A percentile compares a stretch with the other conserved stretches of the same genome.
Evolutionary conservation across 2,888 invertebrate species (phyloP).

Genomic region (Caenorhabditis sp.): DNA sequence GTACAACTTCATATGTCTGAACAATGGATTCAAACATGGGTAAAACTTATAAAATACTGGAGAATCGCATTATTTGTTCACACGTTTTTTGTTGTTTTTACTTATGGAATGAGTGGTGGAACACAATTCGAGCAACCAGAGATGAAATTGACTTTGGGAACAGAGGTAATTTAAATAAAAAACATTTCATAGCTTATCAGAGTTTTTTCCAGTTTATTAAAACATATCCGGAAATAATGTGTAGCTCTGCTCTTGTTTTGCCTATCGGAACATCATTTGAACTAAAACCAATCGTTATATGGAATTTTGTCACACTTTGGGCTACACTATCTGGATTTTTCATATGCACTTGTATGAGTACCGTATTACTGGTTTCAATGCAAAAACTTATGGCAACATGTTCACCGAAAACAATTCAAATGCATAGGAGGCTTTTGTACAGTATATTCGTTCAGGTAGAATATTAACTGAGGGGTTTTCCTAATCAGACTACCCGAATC

Average conservation of each 20-base stretch:
- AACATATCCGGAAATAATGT: too few species aligned
- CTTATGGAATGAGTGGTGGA: constrained; percentile 6
- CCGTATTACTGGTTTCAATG: background rate
- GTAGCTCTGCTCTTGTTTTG: too few species aligned
- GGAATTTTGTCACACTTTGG: too few species aligned
- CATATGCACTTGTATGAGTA: too few species aligned
- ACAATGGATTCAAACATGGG: constrained; percentile 14
- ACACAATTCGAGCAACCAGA: constrained; percentile 27
- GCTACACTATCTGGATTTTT: too few species aligned
- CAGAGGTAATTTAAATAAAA: constrained; percentile 7
- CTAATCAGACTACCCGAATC: too few species aligned
- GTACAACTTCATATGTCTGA: constrained; percentile 6
- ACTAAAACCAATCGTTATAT: too few species aligned
- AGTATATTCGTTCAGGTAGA: constrained; percentile 22
- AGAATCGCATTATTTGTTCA: constrained; percentile 1
- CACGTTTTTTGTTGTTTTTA: background rate
- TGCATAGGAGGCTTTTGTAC: constrained; percentile 23
- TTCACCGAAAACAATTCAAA: constrained; percentile 18
- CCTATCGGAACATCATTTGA: too few species aligned
- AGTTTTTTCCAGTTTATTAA: too few species aligned
- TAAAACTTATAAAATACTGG: background rate
- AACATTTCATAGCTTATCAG: too few species aligned
- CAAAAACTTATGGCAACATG: background rate
- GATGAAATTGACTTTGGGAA: constrained; percentile 5
- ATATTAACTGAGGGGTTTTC: constrained; percentile 16